Percentiles rank a stretch among this genome's conserved stretches.
Evolutionary conservation across 1,140 invertebrate genomes (phyloP).

Genomic region (Anastatus disparis): DNA sequence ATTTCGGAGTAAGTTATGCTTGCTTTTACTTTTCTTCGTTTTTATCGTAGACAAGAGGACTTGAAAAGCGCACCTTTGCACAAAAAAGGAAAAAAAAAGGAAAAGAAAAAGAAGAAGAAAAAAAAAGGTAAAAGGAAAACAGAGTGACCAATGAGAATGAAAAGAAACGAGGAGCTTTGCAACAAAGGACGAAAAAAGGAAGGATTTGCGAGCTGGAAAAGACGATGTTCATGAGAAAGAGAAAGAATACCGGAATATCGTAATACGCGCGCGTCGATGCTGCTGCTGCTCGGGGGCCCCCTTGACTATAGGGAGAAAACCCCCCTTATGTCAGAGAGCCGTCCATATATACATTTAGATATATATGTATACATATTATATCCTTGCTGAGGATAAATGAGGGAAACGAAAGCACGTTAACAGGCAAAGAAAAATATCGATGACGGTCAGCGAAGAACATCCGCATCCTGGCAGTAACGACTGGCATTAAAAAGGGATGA

Average conservation of each 20-base stretch:
- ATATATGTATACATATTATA: no score
- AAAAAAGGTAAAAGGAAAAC: not conserved
- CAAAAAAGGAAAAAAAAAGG: conserved; percentile 36
- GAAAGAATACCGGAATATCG: no score
- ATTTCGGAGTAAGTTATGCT: not conserved
- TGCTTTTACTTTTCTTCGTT: no score
- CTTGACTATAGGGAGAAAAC: no score
- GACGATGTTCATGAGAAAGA: conserved; percentile 16
- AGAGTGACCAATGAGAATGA: not conserved
- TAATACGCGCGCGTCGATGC: no score
- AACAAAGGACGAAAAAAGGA: not conserved
- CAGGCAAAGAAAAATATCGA: conserved; percentile 61
- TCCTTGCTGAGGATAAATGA: conserved; percentile 46
- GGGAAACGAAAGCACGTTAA: conserved; percentile 46
- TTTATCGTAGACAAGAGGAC: no score
- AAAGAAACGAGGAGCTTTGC: conserved; percentile 26
- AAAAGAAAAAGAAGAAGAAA: conserved; percentile 29
- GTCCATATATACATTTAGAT: no score
- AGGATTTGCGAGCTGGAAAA: conserved; percentile 25
- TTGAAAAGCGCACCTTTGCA: not conserved
- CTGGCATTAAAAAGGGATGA: conserved; percentile 46
- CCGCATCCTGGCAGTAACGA: conserved; percentile 67
- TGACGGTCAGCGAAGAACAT: conserved; percentile 62
- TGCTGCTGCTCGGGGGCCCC: no score
- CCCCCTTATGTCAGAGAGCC: no score